Conservation (phyloP, 2,113 vertebrate genomes). For the Orcinus orca region DNA sequence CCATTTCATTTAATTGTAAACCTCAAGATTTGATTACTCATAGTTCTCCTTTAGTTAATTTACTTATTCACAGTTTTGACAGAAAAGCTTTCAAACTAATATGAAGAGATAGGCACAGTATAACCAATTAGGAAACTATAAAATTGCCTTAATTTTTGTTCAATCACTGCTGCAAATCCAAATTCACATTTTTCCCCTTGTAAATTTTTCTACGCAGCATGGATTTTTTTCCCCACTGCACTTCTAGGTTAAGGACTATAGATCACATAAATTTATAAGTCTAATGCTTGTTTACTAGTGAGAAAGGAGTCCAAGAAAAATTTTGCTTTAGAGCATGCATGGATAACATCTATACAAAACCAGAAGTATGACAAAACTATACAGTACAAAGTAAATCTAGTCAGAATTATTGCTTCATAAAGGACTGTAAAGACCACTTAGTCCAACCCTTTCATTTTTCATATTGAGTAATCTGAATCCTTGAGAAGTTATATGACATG, state of each 20-base stretch:
- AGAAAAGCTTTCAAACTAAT: slow-evolving; percentile 79
- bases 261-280: background rate
- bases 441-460: background rate
- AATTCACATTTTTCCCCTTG: background rate
- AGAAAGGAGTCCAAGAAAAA: background rate
- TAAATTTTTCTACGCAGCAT: background rate
- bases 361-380: background rate
- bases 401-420: background rate
- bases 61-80: slow-evolving; percentile 80
- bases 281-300: background rate
- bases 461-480: background rate
- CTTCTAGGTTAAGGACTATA: background rate
- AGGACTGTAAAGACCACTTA: background rate
- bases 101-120: slow-evolving; percentile 58
- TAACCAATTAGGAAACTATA: slow-evolving; percentile 65
- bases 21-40: slow-evolving; percentile 79
- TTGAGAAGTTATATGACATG: background rate
- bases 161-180: background rate
- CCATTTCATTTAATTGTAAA: slow-evolving; percentile 80
- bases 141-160: slow-evolving; percentile 38
- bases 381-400: background rate
- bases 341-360: background rate
- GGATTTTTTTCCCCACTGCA: no score
- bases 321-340: background rate
- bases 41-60: slow-evolving; percentile 80